These are phyloP conservation scores for Elegia similella DNA, from an alignment of 2,888 invertebrate genomes.

Conservation along the genomic window DNA sequence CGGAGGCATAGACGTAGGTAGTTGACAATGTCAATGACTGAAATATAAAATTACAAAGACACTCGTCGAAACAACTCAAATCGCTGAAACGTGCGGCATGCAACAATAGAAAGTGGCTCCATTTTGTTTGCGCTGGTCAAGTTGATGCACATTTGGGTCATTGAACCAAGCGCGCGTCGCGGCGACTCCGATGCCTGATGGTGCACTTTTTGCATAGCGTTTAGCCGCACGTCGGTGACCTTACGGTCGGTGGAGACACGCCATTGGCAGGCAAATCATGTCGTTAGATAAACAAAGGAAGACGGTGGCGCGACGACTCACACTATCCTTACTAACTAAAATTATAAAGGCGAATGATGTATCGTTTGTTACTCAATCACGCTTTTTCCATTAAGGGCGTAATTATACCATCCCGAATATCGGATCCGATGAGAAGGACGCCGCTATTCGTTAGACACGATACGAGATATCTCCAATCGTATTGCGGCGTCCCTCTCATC, in stretches of 20 bases:
- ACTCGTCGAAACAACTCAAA: constrained; percentile 21
- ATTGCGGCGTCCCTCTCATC: no score
- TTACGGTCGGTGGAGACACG: neutral
- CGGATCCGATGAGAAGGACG: no score
- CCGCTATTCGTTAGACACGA: no score
- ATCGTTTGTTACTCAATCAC: no score
- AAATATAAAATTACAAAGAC: neutral
- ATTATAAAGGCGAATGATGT: no score
- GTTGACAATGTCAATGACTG: neutral
- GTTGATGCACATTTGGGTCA: constrained; percentile 71
- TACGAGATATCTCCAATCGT: no score
- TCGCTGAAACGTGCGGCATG: constrained; percentile 54
- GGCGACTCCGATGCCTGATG: constrained; percentile 45
- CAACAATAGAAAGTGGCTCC: constrained; percentile 71
- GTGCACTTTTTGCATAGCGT: constrained; percentile 43
- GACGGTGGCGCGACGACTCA: no score
- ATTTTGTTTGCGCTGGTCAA: constrained; percentile 55
- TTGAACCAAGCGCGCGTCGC: constrained; percentile 43
- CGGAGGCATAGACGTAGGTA: neutral
- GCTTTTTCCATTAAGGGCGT: no score
- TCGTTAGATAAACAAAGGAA: no score
- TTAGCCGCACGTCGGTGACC: neutral
- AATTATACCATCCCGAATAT: no score
- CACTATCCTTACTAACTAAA: no score
- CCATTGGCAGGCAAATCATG: no score